Evolutionary conservation across 2,888 invertebrate species (phyloP).

Genomic region (Dolichopus griseipennis): DNA sequence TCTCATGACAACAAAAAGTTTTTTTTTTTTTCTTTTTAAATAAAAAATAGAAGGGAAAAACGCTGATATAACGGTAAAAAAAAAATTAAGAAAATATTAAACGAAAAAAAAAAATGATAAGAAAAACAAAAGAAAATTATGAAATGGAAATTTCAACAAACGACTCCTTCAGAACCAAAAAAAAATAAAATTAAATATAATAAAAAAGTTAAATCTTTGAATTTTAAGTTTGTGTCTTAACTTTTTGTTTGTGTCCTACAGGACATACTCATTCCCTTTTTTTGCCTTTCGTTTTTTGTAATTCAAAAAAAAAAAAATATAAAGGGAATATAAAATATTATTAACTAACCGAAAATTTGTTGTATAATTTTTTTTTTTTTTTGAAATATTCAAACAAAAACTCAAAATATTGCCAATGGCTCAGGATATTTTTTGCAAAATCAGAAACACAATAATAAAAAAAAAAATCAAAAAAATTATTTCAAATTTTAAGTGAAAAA

Average conservation of each 20-base stretch:
- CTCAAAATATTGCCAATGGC: neutral
- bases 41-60: neutral
- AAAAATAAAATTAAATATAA: neutral
- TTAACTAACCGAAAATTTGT: neutral
- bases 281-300: no score
- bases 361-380: neutral
- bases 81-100: neutral
- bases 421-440: neutral
- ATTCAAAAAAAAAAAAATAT: no score
- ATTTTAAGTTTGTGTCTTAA: neutral
- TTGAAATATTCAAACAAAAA: neutral
- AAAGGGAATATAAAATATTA: neutral
- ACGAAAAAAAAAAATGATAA: neutral
- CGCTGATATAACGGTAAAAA: neutral
- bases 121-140: neutral
- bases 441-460: no score
- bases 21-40: neutral
- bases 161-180: neutral
- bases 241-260: neutral
- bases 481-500: neutral
- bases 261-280: neutral
- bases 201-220: no score
- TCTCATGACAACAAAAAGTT: neutral
- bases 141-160: neutral
- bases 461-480: neutral